Evolutionary conservation across 2,113 vertebrate species (phyloP).

Genomic region (Alectura lathami): DNA sequence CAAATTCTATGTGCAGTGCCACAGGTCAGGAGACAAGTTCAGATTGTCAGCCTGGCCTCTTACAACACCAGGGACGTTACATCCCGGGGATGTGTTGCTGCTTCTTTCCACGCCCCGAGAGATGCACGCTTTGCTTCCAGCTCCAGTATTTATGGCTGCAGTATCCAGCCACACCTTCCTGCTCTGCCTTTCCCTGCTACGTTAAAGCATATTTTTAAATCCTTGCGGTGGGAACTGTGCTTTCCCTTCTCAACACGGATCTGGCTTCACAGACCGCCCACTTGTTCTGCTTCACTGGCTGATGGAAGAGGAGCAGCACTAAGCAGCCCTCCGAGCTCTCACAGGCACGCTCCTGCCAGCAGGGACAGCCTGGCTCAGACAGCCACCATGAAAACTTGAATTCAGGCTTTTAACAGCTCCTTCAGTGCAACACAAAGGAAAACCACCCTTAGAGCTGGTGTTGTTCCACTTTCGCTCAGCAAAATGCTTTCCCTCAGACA

Average conservation of each 20-base stretch:
- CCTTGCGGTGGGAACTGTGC: neutral
- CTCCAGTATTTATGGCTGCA: fast-evolving
- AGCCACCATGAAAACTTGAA: neutral
- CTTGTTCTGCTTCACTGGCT: conserved; percentile 29
- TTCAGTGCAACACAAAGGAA: neutral
- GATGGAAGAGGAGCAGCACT: conserved; percentile 33
- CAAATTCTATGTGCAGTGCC: neutral
- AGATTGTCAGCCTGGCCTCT: neutral
- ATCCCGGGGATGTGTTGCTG: neutral
- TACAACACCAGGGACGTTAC: neutral
- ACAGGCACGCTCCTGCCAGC: neutral
- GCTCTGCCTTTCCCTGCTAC: neutral
- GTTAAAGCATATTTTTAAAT: neutral
- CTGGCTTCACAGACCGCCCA: conserved; percentile 47
- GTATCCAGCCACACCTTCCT: neutral
- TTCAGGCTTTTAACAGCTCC: conserved; percentile 37
- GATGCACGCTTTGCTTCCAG: neutral
- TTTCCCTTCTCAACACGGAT: conserved; percentile 34
- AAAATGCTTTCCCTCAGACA: neutral
- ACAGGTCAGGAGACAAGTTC: neutral
- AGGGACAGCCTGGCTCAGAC: neutral
- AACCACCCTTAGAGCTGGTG: conserved; percentile 1
- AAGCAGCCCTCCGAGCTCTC: neutral
- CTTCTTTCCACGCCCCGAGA: fast-evolving
- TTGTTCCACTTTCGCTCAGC: conserved; percentile 9